Percentiles rank a stretch among this genome's conserved stretches.
Conservation (phyloP, 2,113 vertebrate genomes). For the Gopherus evgoodei region DNA sequence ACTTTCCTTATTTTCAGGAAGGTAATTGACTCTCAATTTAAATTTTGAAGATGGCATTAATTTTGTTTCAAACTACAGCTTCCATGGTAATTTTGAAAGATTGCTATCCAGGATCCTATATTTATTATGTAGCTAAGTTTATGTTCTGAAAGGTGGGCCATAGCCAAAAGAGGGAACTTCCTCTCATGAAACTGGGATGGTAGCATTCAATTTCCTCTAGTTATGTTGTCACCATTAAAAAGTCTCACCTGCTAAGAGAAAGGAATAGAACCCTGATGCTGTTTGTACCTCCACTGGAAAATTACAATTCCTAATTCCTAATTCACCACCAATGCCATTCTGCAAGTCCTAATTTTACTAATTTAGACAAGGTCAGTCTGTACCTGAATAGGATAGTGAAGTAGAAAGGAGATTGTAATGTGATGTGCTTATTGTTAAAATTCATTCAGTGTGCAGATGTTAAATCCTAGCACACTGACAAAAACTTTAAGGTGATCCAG, state of each 20-base stretch:
- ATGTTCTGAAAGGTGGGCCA: background rate
- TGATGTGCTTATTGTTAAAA: background rate
- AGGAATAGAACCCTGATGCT: background rate
- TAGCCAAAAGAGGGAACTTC: background rate
- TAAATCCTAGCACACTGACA: background rate
- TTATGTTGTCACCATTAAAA: background rate
- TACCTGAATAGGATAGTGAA: background rate
- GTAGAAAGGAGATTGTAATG: background rate
- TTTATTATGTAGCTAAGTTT: background rate
- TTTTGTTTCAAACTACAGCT: background rate
- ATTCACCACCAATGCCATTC: background rate
- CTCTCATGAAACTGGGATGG: fast-evolving
- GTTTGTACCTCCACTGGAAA: background rate
- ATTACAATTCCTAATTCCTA: background rate
- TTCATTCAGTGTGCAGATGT: background rate
- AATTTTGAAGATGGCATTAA: background rate
- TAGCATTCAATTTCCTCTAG: background rate
- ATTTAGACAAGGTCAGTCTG: background rate
- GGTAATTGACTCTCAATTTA: background rate
- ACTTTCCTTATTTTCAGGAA: fast-evolving
- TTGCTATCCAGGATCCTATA: background rate
- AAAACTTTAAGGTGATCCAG: background rate
- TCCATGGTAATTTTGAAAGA: background rate
- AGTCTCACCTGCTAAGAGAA: background rate
- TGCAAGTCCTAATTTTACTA: background rate